Evolutionary conservation across 2,113 vertebrate genomes (phyloP).

Genomic region (Syrmaticus mikado): DNA sequence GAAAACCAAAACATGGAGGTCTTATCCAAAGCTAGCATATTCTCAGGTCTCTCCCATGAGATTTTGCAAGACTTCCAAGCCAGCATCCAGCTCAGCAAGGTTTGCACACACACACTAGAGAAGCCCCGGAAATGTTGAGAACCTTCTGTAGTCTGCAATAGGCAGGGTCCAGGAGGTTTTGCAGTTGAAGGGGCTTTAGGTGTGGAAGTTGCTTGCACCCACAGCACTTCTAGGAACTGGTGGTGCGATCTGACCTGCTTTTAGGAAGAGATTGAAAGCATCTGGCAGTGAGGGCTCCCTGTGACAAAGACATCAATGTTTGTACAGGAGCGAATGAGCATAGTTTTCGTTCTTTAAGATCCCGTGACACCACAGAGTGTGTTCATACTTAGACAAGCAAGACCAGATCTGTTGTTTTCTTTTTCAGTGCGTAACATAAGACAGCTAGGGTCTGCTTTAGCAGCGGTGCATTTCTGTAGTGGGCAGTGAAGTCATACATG

Average conservation of each 20-base stretch:
- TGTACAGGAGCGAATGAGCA: not conserved
- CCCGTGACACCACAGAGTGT: not conserved
- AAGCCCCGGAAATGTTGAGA: not conserved
- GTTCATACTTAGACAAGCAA: not conserved
- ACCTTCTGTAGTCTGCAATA: not conserved
- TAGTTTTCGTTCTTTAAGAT: not conserved
- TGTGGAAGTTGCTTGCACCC: not conserved
- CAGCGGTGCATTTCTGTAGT: not conserved
- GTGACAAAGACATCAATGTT: not conserved
- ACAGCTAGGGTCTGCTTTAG: not conserved
- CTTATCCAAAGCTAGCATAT: not conserved
- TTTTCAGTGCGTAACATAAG: not conserved
- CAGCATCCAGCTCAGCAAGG: not conserved
- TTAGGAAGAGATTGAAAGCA: not conserved
- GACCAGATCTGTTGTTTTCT: not conserved
- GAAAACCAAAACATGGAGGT: not conserved
- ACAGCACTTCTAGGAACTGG: not conserved
- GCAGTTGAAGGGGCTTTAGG: not conserved
- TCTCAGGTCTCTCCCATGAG: not conserved
- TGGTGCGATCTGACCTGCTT: not conserved
- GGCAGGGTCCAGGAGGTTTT: not conserved
- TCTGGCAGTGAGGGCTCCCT: not conserved
- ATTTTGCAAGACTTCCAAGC: not conserved
- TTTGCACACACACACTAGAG: not conserved
- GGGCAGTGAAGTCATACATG: not conserved